These are phyloP conservation scores for Oegoconia quadripuncta DNA, from an alignment of 2,888 invertebrate genomes.

Conservation along the genomic window DNA sequence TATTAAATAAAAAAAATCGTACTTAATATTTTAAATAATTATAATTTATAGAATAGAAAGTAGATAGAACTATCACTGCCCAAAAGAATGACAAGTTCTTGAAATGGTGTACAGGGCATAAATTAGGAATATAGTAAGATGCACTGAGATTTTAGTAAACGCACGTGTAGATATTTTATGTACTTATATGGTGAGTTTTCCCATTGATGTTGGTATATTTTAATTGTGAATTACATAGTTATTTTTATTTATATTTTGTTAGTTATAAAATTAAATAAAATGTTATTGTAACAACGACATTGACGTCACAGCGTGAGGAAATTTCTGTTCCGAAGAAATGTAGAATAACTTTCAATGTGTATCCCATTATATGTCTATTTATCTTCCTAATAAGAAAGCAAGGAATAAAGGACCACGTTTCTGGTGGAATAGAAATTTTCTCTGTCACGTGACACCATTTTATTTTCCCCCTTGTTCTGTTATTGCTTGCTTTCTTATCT, in stretches of 20 bases:
- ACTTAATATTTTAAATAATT: not conserved
- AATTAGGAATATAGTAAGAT: slow-evolving; percentile 1
- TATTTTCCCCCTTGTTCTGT: slow-evolving; percentile 41
- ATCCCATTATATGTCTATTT: slow-evolving; percentile 26
- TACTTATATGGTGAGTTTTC: slow-evolving; percentile 33
- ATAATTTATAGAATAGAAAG: slow-evolving; percentile 9
- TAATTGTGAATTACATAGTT: slow-evolving; percentile 37
- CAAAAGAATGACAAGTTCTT: slow-evolving; percentile 33
- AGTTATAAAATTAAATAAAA: slow-evolving; percentile 27
- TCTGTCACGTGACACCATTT: slow-evolving; percentile 63
- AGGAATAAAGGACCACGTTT: slow-evolving; percentile 46
- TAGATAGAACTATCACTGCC: slow-evolving; percentile 45
- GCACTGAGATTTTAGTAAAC: not conserved
- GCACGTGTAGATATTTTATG: slow-evolving; percentile 5
- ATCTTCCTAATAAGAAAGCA: slow-evolving; percentile 61
- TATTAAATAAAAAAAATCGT: too few relatives aligned
- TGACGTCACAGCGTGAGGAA: slow-evolving; percentile 69
- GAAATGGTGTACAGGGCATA: slow-evolving; percentile 23
- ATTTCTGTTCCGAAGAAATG: slow-evolving; percentile 72
- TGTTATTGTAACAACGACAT: slow-evolving; percentile 8
- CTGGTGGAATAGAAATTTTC: slow-evolving; percentile 78
- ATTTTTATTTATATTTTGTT: slow-evolving; percentile 27
- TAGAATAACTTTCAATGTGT: slow-evolving; percentile 52
- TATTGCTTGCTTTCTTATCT: slow-evolving; percentile 78
- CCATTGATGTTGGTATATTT: slow-evolving; percentile 47